Base-by-base conservation (phyloP, 2,888 invertebrate species). In the Spodoptera picta region DNA sequence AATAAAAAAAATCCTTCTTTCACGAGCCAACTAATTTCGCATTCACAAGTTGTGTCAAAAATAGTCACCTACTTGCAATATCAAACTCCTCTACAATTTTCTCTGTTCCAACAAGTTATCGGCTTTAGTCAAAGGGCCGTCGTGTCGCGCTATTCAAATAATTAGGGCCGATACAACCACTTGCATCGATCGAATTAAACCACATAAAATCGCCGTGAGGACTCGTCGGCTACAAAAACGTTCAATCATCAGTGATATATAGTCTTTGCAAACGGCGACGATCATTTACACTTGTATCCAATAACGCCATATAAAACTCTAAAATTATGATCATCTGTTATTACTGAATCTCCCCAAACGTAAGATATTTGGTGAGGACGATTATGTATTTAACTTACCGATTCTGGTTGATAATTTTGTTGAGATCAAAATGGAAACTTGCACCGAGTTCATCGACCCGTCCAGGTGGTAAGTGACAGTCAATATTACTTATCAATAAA, bases 91-190 rank as follows among this genome's bases (percentile, higher is more conserved):
- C 87, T 75, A 85, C 51, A 43, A 60, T 60, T 78, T 83, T 80
- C 69, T 60, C 64, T 78, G 82, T 79, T 77, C 76, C 47, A 70
- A 77, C 81, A 74, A 77, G 80, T 80, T 83, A 91, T 87, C 93
- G 93, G 93, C 92, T 84, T 83, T 75, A 83, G 80, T 91, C 92
- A 93, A 93, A 93, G 92, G 84, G 82, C 83, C 66, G 81, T 85
- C 86, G 84, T 89, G 90, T 89, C 88, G 90, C 87, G 89, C 90
- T 92, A 91, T 91, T 92, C 93, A 91, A 93, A 93, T 93, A 93
- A 93, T 93, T 92, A 93, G 92, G 88, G 83, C 82, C 90, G 86
- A 90, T 90, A 87, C 87, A 84, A 87, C 89, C 88, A 88, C 86
- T 84, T 85, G 86, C 83, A 82, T 79, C 84, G 82, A 87, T 89